Evolutionary conservation across 2,888 invertebrate species (phyloP).

Genomic region (Eretmocerus hayati): DNA sequence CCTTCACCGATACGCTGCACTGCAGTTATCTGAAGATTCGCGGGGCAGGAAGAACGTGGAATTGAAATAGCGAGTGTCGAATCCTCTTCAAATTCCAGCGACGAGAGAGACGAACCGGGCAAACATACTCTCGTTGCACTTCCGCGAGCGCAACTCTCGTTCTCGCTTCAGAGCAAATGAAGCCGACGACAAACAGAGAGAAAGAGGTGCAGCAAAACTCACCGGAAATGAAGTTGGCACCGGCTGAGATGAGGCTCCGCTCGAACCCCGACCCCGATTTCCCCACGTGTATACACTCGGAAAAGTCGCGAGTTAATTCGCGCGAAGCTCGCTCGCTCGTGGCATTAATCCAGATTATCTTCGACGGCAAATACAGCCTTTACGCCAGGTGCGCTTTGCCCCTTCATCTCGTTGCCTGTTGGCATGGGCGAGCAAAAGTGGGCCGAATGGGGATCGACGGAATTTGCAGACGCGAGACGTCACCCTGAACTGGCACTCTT

Average conservation of each 20-base stretch:
- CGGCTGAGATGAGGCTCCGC: no score
- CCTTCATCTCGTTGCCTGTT: neutral
- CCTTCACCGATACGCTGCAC: no score
- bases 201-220: neutral
- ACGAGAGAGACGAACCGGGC: no score
- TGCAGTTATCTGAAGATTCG: no score
- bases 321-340: neutral
- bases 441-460: neutral
- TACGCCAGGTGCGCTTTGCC: neutral
- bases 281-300: neutral
- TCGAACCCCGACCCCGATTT: no score
- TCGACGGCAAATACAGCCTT: slow-evolving; percentile 11
- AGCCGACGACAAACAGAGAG: neutral
- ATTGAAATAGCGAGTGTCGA: no score
- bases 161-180: slow-evolving; percentile 1
- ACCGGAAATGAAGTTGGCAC: no score
- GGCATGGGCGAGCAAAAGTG: slow-evolving; percentile 1
- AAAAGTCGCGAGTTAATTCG: slow-evolving; percentile 8
- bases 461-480: no score
- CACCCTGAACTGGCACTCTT: no score
- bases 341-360: slow-evolving; percentile 19
- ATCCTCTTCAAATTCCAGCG: no score
- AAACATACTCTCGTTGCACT: no score
- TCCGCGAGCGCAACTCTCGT: neutral
- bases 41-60: no score